These are phyloP conservation scores for Phyllotis vaccarum DNA, from an alignment of 2,797 vertebrate species.

Conservation along the genomic window DNA sequence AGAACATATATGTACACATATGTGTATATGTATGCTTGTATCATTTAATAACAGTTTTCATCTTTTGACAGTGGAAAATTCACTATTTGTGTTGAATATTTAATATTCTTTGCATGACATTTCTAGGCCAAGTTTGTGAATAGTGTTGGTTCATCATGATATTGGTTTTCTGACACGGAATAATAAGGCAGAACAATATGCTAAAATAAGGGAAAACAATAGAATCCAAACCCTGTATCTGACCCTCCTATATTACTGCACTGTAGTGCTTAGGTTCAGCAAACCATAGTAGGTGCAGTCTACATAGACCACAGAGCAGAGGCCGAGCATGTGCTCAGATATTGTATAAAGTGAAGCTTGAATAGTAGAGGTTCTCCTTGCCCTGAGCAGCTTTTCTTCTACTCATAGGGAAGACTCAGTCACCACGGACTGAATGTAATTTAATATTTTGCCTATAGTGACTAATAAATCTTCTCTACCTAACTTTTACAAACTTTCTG, in stretches of 20 bases:
- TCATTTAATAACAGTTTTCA: background rate
- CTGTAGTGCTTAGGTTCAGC: background rate
- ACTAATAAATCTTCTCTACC: background rate
- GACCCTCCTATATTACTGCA: background rate
- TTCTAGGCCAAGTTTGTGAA: background rate
- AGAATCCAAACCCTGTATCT: background rate
- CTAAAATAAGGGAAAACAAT: background rate
- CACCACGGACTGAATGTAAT: background rate
- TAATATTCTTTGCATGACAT: background rate
- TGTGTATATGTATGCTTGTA: background rate
- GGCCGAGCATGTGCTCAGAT: accelerated
- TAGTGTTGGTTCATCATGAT: background rate
- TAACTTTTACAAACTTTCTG: background rate
- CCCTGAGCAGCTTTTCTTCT: background rate
- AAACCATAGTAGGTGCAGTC: background rate
- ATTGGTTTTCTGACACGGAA: background rate
- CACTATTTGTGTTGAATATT: background rate
- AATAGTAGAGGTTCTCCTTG: accelerated
- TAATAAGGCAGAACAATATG: background rate
- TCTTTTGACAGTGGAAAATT: background rate
- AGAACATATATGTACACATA: background rate
- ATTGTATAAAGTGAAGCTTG: accelerated
- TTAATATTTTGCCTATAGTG: background rate
- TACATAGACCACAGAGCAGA: accelerated
- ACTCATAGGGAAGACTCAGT: background rate